Conservation (phyloP, 2,113 vertebrate genomes). For the Thymallus thymallus region DNA sequence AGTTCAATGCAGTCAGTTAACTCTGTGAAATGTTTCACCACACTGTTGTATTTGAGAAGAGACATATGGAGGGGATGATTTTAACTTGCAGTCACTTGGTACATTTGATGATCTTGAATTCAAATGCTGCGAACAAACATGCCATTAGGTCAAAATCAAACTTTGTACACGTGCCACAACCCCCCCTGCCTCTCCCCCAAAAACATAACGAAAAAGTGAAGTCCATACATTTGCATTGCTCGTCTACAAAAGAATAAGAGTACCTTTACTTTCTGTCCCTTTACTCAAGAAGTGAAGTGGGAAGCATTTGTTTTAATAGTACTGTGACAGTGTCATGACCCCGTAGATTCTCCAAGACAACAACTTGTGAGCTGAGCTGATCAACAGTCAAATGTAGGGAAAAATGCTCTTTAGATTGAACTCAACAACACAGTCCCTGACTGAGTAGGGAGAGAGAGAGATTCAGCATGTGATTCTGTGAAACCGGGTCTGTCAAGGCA, state of each 20-base stretch:
- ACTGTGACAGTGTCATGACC: not conserved
- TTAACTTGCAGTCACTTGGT: not conserved
- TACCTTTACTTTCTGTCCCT: not conserved
- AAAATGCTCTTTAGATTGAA: not conserved
- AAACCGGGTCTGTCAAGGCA: constrained; percentile 58
- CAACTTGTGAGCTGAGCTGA: constrained; percentile 10
- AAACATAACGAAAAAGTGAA: too few relatives aligned
- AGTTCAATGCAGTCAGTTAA: not conserved
- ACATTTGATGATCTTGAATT: not conserved
- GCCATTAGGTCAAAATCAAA: not conserved
- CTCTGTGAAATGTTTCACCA: constrained; percentile 2
- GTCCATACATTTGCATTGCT: not conserved
- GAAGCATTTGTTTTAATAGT: not conserved
- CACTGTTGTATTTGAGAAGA: not conserved
- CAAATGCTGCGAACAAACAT: not conserved
- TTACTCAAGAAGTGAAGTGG: not conserved
- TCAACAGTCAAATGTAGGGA: constrained; percentile 7
- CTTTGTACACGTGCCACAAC: not conserved
- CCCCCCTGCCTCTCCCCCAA: too few relatives aligned
- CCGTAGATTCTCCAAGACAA: constrained; percentile 20
- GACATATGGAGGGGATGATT: not conserved
- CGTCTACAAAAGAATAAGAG: not conserved
- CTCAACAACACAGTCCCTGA: constrained; percentile 4
- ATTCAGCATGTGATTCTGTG: constrained; percentile 57
- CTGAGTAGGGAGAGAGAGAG: constrained; percentile 7